phyloP scores from a whole-genome alignment of 2,113 vertebrate species.

The Gymnogyps californianus region DNA sequence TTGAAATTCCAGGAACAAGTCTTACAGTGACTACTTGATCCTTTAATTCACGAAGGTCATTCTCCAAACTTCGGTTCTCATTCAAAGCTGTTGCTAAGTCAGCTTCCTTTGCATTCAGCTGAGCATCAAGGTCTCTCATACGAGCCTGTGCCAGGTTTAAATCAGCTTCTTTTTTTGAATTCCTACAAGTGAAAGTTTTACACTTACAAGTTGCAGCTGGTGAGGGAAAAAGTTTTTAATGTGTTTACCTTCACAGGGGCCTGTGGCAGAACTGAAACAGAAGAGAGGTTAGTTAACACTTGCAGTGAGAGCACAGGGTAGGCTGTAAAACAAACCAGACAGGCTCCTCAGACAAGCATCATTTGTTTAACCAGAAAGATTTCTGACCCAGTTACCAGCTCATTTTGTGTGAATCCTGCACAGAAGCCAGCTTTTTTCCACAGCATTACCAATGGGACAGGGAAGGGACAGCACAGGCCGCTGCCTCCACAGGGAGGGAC shows the following conservation, averaged over 20 bases:
- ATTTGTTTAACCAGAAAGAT: neutral
- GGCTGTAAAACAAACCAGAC: neutral
- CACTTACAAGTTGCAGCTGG: neutral
- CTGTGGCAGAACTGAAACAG: neutral
- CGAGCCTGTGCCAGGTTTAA: constrained; percentile 63
- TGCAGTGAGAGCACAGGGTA: neutral
- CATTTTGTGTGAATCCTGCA: neutral
- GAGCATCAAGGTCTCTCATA: constrained; percentile 69
- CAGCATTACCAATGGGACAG: neutral
- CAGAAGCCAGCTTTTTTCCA: neutral
- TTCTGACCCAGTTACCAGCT: neutral
- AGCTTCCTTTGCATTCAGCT: constrained; percentile 71
- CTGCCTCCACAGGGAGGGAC: neutral
- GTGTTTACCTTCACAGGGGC: neutral
- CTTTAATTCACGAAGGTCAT: constrained; percentile 64
- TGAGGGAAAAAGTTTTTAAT: neutral
- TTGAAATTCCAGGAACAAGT: neutral
- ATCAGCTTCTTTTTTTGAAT: constrained; percentile 78
- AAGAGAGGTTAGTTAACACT: neutral
- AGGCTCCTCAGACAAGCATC: neutral
- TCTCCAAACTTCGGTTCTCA: constrained; percentile 67
- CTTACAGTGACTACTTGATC: constrained; percentile 74
- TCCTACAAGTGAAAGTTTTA: constrained; percentile 62
- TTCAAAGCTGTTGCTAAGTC: constrained; percentile 71
- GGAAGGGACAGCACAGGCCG: neutral